These are phyloP conservation scores for Oasisia sp. DNA, from an alignment of 2,888 invertebrate genomes.

Conservation along the genomic window DNA sequence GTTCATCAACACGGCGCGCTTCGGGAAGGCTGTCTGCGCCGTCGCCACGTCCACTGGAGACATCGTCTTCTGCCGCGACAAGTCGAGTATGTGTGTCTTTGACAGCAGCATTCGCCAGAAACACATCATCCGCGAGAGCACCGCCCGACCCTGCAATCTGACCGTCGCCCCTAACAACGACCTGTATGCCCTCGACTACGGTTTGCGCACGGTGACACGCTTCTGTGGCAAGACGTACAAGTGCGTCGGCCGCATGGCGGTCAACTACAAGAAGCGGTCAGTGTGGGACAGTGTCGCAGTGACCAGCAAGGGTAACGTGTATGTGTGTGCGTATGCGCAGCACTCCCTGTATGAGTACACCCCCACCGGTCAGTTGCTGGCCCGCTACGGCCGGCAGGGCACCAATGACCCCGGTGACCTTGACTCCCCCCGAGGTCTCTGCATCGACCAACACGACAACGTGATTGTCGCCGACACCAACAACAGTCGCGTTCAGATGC, in stretches of 20 bases:
- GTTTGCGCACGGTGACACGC: constrained; percentile 27
- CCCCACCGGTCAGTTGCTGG: constrained; percentile 27
- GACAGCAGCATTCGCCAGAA: constrained; percentile 29
- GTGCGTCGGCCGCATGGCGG: constrained; percentile 23
- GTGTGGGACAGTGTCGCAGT: constrained; percentile 36
- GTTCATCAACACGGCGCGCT: constrained; percentile 23
- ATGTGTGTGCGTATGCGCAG: constrained; percentile 30
- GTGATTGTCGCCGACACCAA: constrained; percentile 35
- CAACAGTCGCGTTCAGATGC: constrained; percentile 35
- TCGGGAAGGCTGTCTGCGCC: constrained; percentile 32
- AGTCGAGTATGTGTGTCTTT: constrained; percentile 35
- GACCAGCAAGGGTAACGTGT: constrained; percentile 33
- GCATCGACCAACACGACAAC: constrained; percentile 34
- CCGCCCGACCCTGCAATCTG: constrained; percentile 32
- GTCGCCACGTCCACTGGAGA: constrained; percentile 25
- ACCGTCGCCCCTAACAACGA: constrained; percentile 20
- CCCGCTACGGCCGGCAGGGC: constrained; percentile 33
- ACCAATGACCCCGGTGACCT: constrained; percentile 35
- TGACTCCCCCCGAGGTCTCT: constrained; percentile 34
- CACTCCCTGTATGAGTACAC: constrained; percentile 37
- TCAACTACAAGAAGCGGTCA: constrained; percentile 31
- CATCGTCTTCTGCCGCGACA: constrained; percentile 34
- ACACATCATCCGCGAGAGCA: constrained; percentile 31
- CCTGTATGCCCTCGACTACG: constrained; percentile 34
- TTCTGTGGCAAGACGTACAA: constrained; percentile 30